Percentiles rank a stretch among this genome's conserved stretches.
Evolutionary conservation across 2,888 invertebrate species (phyloP).

Genomic region (Sylvicola cinctus): DNA sequence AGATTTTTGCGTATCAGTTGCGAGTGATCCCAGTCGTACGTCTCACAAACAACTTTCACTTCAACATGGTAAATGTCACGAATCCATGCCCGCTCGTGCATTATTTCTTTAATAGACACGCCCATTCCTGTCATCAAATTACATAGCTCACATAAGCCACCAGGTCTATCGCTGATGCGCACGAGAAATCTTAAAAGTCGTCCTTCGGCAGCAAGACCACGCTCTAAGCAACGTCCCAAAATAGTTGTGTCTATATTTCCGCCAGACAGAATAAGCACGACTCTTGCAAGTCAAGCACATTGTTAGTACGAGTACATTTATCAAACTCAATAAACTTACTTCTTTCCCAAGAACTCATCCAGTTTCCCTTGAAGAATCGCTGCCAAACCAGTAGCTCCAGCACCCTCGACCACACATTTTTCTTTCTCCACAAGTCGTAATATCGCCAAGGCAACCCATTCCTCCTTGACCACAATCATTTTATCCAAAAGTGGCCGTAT

Average conservation of each 20-base stretch:
- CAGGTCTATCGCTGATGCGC: constrained; percentile 68
- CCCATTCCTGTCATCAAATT: constrained; percentile 52
- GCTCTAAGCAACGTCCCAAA: constrained; percentile 67
- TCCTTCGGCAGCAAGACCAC: constrained; percentile 74
- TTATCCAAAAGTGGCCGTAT: constrained; percentile 53
- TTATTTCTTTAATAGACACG: constrained; percentile 85
- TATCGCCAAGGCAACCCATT: constrained; percentile 67
- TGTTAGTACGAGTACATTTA: too few relatives aligned
- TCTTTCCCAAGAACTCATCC: constrained; percentile 61
- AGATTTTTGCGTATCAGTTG: constrained; percentile 36
- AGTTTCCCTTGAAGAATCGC: constrained; percentile 64
- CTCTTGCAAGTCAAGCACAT: constrained; percentile 32
- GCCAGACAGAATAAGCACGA: constrained; percentile 65
- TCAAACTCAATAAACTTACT: constrained; percentile 31
- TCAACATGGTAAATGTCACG: constrained; percentile 70
- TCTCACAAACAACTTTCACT: constrained; percentile 79
- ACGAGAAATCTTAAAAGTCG: constrained; percentile 49
- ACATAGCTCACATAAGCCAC: constrained; percentile 71
- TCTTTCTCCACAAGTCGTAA: constrained; percentile 59
- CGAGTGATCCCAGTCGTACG: constrained; percentile 61
- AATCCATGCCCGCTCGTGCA: constrained; percentile 91
- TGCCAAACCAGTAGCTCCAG: constrained; percentile 69
- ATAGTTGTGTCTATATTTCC: constrained; percentile 88
- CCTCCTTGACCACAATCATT: constrained; percentile 60
- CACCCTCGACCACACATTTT: constrained; percentile 82